phyloP scores from a whole-genome alignment of 2,888 invertebrate species.

The Apocheima hispidaria region DNA sequence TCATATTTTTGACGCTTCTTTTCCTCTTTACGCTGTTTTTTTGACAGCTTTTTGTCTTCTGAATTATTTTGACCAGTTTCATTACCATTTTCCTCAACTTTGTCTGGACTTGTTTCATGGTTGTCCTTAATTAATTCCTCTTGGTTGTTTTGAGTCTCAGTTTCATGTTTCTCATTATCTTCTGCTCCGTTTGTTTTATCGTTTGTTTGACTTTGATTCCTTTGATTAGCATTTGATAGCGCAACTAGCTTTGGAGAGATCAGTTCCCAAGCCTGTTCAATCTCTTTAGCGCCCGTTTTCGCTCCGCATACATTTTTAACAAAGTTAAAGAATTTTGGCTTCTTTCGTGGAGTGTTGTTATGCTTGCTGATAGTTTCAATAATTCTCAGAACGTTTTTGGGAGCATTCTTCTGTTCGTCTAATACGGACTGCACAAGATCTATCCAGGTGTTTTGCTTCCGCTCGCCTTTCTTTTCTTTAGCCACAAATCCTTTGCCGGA shows the following conservation, averaged over 20 bases:
- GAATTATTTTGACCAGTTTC: constrained; percentile 48
- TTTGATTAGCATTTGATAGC: constrained; percentile 68
- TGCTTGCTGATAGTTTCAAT: constrained; percentile 89
- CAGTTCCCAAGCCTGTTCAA: constrained; percentile 90
- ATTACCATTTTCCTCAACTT: constrained; percentile 42
- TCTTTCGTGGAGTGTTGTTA: constrained; percentile 95
- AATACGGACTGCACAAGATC: constrained; percentile 89
- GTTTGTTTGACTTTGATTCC: constrained; percentile 56
- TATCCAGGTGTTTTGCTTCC: constrained; percentile 94
- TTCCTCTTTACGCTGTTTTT: constrained; percentile 80
- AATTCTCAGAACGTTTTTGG: constrained; percentile 85
- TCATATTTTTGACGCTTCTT: constrained; percentile 80
- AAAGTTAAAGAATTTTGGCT: constrained; percentile 93
- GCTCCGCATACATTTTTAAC: constrained; percentile 88
- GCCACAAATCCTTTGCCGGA: constrained; percentile 92
- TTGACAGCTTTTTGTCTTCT: constrained; percentile 66
- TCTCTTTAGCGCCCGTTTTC: constrained; percentile 83
- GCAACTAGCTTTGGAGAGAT: constrained; percentile 84
- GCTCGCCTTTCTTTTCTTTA: constrained; percentile 93
- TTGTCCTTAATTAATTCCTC: constrained; percentile 39
- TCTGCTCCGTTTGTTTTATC: constrained; percentile 41
- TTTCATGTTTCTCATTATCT: constrained; percentile 44
- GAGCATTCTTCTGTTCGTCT: constrained; percentile 83
- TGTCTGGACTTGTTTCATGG: constrained; percentile 31
- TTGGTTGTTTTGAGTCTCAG: constrained; percentile 43